Conservation (phyloP, 2,888 invertebrate genomes). For the Philaethria dido region DNA sequence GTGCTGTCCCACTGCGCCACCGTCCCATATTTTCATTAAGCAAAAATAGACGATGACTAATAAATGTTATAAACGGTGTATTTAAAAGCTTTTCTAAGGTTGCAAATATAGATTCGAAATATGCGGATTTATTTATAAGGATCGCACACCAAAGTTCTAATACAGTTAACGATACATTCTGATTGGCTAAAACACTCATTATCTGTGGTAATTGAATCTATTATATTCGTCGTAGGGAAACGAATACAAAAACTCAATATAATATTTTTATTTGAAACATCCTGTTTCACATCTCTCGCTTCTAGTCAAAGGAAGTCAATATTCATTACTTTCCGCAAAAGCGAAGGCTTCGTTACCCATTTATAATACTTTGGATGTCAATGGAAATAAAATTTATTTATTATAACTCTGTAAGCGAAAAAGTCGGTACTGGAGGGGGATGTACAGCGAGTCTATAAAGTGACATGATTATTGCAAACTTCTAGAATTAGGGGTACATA, state of each 20-base stretch:
- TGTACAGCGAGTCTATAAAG: slow-evolving; percentile 24
- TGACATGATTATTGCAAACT: slow-evolving; percentile 32
- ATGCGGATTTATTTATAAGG: too few species aligned
- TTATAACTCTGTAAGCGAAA: slow-evolving; percentile 33
- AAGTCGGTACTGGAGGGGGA: slow-evolving; percentile 43
- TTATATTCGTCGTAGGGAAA: not conserved
- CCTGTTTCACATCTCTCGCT: slow-evolving; percentile 2
- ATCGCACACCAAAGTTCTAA: not conserved
- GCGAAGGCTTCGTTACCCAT: slow-evolving; percentile 7
- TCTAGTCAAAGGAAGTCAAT: slow-evolving; percentile 5
- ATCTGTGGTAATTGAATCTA: not conserved
- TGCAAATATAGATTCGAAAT: too few species aligned
- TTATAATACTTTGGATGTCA: not conserved
- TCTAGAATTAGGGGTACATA: too few species aligned
- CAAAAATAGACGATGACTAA: too few species aligned
- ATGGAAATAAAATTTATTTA: slow-evolving; percentile 27
- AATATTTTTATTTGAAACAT: slow-evolving; percentile 16
- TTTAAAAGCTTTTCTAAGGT: too few species aligned
- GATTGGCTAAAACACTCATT: not conserved
- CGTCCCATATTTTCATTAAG: too few species aligned
- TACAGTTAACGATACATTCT: not conserved
- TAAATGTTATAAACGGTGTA: too few species aligned
- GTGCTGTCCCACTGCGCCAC: too few species aligned
- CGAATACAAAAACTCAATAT: not conserved
- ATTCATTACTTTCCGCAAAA: slow-evolving; percentile 19